Base-by-base conservation (phyloP, 2,888 invertebrate genomes). In the Lithophane semibrunnea region DNA sequence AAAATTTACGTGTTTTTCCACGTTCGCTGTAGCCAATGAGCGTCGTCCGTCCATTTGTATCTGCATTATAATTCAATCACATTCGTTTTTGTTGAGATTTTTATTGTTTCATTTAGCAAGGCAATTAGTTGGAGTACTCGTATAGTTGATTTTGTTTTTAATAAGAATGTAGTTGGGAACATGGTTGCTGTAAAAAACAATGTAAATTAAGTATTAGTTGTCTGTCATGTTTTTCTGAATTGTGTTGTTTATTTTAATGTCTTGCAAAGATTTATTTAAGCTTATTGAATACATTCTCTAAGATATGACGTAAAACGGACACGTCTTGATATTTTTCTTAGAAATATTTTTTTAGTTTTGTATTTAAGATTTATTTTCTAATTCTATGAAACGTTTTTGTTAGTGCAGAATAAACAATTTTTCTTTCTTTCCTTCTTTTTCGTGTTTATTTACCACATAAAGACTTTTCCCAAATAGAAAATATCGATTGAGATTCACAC, bases 1-100 rank as follows among this genome's bases (percentile, higher is more conserved):
- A 95, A 89, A 88, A 87, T 90, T 95, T 93, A 96, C 95, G 95
- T 96, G 95, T 95, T 96, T 95, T 96, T 95, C 95, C 94, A 94
- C 93, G 93, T 92, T 91, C 85, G 88, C 89, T 91, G 90, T 92
- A 93, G 93, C 96, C 95, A 95, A 95, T 96, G 92, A 93, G 92
- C 91, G 93, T 73, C 84, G 90, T 67, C 78, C 83, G 71, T 82
- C 86, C 78, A 88, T 93, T 92, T 88, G 89, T 93, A 93, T 92
- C 92, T 92, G 93, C 94, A 93, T 94, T 94, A 93, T 93, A 92
- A 95, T 94, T 94, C 87, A 90, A 92, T 91, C 88, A 83, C 88
- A 88, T n/a, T n/a, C 88, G 86, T 90, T 93, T 92, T 93, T 94
- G 93, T 93, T 60, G 52, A 54, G 73, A 80, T 88, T 87, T 87